Conservation (phyloP, 2,888 invertebrate genomes). For the Neoascia interrupta region DNA sequence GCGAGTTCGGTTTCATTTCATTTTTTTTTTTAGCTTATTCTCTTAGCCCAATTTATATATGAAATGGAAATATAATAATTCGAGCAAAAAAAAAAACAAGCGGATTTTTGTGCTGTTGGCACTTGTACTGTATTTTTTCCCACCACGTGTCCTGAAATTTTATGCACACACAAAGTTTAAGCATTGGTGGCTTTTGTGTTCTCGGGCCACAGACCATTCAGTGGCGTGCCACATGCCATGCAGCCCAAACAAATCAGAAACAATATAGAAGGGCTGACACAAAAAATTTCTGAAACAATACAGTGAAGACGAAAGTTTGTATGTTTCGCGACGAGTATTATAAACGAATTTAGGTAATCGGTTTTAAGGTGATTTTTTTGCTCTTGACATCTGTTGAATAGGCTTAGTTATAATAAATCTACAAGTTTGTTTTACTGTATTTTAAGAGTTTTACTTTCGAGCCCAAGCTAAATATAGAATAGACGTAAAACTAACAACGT, state of each 20-base stretch:
- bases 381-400: too few relatives aligned
- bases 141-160: constrained; percentile 60
- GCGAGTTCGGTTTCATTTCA: constrained; percentile 58
- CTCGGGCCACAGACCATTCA: constrained; percentile 68
- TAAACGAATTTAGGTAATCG: too few relatives aligned
- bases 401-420: too few relatives aligned
- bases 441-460: too few relatives aligned
- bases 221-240: constrained; percentile 68
- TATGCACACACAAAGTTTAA: constrained; percentile 69
- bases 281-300: constrained; percentile 14
- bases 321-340: too few relatives aligned
- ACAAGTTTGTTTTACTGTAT: too few relatives aligned
- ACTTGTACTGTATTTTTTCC: constrained; percentile 41
- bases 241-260: constrained; percentile 66
- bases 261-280: constrained; percentile 18
- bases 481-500: too few relatives aligned
- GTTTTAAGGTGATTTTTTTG: too few relatives aligned
- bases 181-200: constrained; percentile 68
- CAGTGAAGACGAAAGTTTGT: constrained; percentile 27
- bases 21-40: constrained; percentile 58
- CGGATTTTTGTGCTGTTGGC: constrained; percentile 59
- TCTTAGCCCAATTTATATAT: constrained; percentile 66
- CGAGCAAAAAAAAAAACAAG: constrained; percentile 47
- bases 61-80: constrained; percentile 68
- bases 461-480: too few relatives aligned